Evolutionary conservation across 2,888 invertebrate species (phyloP), one percentile per base, ranked within the genome.

Genomic region (Agrenia bidenticulata): DNA sequence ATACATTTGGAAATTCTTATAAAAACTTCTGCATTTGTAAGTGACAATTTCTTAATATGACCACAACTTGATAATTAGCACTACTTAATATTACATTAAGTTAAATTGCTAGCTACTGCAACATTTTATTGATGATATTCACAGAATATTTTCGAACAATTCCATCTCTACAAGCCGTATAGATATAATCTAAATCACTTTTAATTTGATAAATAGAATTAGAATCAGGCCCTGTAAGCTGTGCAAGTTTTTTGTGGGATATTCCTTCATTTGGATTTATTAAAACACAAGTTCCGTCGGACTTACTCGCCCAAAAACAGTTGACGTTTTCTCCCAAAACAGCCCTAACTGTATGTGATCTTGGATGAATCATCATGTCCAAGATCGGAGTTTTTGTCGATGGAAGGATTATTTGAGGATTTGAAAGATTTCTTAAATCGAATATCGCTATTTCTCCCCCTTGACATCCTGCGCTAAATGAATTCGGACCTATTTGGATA

Each of bases 211-310:
- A 84, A 17, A 89, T 83, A 0, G 88, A 87, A 76, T 89, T 89
- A 78, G 84, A 86, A 77, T 89, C 86, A 0, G 88, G 82, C 0
- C 89, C 89, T 7, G 87, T 87, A n/a, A 89, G 79, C 66, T 86
- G 85, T 21, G 73, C 61, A 60, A 72, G 57, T 2, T 56, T 61
- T 7, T 63, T 60, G 11, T 27, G 49, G 13, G 64, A 64, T 17
- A 57, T 13, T 19, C 59, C 49, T 24, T 60, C 55, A n/a, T 60
- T 61, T 7, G 73, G 72, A 58, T 73, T 75, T 11, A 75, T 67
- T 19, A 75, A 61, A 13, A 67, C 60, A 19, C 61, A 54, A 1
- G 71, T 73, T 17, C 75, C 75, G 53, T 75, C 75, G n/a, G 62
- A 59, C 51, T 75, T 75, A 2, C 64, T 60, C 15, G 73, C 73